A percentile compares a stretch with the other conserved stretches of the same genome.
These are phyloP conservation scores for Ichneumon xanthorius DNA, from an alignment of 2,888 invertebrate species.

Conservation along the genomic window DNA sequence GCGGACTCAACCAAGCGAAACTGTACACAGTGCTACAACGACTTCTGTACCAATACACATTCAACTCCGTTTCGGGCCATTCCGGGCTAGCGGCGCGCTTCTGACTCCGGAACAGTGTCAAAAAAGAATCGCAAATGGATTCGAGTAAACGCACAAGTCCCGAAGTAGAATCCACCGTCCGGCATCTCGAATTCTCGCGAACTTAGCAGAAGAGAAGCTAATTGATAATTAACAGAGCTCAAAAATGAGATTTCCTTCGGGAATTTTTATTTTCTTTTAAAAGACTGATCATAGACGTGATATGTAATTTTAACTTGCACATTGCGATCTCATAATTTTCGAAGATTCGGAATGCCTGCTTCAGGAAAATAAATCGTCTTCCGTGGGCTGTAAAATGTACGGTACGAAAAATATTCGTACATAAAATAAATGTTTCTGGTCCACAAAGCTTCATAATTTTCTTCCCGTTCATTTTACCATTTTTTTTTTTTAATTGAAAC, in stretches of 20 bases:
- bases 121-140: constrained; percentile 28
- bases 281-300: neutral
- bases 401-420: too few species aligned
- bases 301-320: too few species aligned
- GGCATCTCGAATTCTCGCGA: neutral
- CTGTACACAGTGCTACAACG: constrained; percentile 15
- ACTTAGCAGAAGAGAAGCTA: neutral
- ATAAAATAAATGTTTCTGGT: too few species aligned
- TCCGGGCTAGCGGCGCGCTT: neutral
- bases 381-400: too few species aligned
- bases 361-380: too few species aligned
- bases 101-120: neutral
- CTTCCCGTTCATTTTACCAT: too few species aligned
- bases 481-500: too few species aligned
- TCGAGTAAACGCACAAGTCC: constrained; percentile 21
- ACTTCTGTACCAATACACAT: constrained; percentile 23
- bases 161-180: constrained; percentile 6
- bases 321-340: too few species aligned
- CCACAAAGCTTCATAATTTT: too few species aligned
- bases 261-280: neutral
- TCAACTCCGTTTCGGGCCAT: constrained; percentile 39
- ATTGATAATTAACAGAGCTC: too few species aligned
- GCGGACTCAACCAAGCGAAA: constrained; percentile 11
- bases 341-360: too few species aligned
- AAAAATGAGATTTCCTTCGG: too few species aligned